Percentiles rank a stretch among this genome's conserved stretches.
These are phyloP conservation scores for Cydia amplana DNA, from an alignment of 1,140 invertebrate species.

Conservation along the genomic window DNA sequence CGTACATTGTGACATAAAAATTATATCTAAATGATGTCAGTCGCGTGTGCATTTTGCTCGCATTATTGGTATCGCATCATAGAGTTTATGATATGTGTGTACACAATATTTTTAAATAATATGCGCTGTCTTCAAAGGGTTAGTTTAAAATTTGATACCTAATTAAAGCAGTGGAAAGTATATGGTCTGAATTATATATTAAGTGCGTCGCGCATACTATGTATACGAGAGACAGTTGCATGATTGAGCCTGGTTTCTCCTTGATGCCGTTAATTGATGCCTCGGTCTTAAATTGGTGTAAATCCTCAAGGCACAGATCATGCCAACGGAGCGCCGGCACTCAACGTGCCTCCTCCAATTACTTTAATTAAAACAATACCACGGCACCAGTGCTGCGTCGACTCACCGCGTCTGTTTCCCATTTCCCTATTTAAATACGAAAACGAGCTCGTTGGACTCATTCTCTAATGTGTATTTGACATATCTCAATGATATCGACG, in stretches of 20 bases:
- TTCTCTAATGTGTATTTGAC: neutral
- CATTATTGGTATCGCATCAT: too few species aligned
- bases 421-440: conserved; percentile 80
- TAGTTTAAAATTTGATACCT: too few species aligned
- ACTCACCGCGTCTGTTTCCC: conserved; percentile 75
- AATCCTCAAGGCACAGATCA: conserved; percentile 79
- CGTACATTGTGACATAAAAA: too few species aligned
- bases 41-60: too few species aligned
- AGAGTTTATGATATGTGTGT: too few species aligned
- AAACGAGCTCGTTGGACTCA: conserved; percentile 62
- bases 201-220: neutral
- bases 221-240: conserved; percentile 36
- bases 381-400: conserved; percentile 74
- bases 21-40: too few species aligned
- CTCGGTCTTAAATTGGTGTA: conserved; percentile 76
- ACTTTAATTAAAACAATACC: conserved; percentile 79
- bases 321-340: conserved; percentile 70
- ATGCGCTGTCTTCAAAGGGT: too few species aligned
- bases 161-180: neutral
- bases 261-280: conserved; percentile 68
- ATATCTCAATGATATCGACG: neutral
- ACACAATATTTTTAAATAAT: too few species aligned
- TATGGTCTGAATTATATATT: neutral
- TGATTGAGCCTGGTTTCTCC: conserved; percentile 52
- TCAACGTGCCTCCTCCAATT: conserved; percentile 76